These are phyloP conservation scores for Austrofundulus limnaeus DNA, from an alignment of 2,113 vertebrate species.

Conservation along the genomic window DNA sequence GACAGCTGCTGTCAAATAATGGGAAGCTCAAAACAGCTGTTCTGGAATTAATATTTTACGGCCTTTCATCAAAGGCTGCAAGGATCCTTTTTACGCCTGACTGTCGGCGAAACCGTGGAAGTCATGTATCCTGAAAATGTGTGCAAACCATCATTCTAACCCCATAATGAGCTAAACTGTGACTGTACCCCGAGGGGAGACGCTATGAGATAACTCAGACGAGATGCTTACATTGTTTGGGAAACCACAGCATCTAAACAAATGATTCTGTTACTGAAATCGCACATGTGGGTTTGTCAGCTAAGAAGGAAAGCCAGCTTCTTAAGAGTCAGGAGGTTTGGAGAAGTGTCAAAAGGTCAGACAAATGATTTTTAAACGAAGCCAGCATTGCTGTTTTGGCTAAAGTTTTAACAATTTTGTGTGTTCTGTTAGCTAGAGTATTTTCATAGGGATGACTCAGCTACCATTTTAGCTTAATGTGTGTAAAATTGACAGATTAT, in stretches of 20 bases:
- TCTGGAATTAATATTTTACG: slow-evolving; percentile 76
- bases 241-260: slow-evolving; percentile 6
- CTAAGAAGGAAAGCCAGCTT: slow-evolving; percentile 16
- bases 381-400: too few species aligned
- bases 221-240: slow-evolving; percentile 36
- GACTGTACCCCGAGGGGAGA: slow-evolving; percentile 24
- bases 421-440: too few species aligned
- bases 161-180: slow-evolving; percentile 50
- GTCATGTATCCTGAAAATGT: slow-evolving; percentile 17
- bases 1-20: slow-evolving; percentile 68
- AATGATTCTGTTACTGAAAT: slow-evolving; percentile 16
- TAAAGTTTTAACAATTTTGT: too few species aligned
- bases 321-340: slow-evolving; percentile 13
- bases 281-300: slow-evolving; percentile 9
- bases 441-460: too few species aligned
- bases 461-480: too few species aligned
- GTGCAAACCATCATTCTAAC: slow-evolving; percentile 24
- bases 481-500: too few species aligned
- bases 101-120: slow-evolving; percentile 28
- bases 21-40: slow-evolving; percentile 66
- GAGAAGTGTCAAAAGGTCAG: slow-evolving; percentile 30
- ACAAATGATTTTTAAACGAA: background rate
- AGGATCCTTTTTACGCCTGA: slow-evolving; percentile 34
- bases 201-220: slow-evolving; percentile 47
- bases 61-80: slow-evolving; percentile 63